Conservation (phyloP, 2,888 invertebrate genomes). For the Erynnis tages region DNA sequence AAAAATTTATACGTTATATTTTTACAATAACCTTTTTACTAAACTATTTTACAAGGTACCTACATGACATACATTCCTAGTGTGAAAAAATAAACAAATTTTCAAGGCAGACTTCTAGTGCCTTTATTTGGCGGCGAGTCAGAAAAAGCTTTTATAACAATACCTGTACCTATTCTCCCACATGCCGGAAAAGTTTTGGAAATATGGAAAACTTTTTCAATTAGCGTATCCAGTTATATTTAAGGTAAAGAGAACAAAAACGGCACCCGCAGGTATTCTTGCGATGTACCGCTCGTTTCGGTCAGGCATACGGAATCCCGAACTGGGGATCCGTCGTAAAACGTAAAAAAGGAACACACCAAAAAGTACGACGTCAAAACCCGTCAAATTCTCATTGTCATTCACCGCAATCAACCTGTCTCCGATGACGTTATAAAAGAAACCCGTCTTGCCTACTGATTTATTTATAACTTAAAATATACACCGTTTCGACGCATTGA, state of each 20-base stretch:
- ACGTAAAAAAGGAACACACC: conserved; percentile 32
- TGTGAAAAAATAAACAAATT: no score
- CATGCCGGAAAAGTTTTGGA: neutral
- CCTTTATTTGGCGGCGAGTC: no score
- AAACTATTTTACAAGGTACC: no score
- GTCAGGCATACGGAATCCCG: conserved; percentile 26
- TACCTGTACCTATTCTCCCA: neutral
- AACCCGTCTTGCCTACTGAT: conserved; percentile 38
- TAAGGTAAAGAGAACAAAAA: conserved; percentile 4
- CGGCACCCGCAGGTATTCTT: conserved; percentile 1
- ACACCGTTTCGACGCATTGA: conserved; percentile 37
- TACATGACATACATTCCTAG: no score
- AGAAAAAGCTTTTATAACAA: neutral
- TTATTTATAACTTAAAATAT: conserved; percentile 40
- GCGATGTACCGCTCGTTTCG: conserved; percentile 11
- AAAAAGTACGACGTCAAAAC: conserved; percentile 37
- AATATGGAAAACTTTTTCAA: neutral
- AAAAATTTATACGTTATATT: no score
- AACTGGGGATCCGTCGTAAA: conserved; percentile 30
- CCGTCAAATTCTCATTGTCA: conserved; percentile 42
- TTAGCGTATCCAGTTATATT: conserved; percentile 7
- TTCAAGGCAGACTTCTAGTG: no score
- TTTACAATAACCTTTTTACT: no score
- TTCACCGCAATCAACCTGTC: conserved; percentile 43
- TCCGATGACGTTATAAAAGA: conserved; percentile 40